Evolutionary conservation across 2,888 invertebrate genomes (phyloP).

Genomic region (Melanostoma scalare): DNA sequence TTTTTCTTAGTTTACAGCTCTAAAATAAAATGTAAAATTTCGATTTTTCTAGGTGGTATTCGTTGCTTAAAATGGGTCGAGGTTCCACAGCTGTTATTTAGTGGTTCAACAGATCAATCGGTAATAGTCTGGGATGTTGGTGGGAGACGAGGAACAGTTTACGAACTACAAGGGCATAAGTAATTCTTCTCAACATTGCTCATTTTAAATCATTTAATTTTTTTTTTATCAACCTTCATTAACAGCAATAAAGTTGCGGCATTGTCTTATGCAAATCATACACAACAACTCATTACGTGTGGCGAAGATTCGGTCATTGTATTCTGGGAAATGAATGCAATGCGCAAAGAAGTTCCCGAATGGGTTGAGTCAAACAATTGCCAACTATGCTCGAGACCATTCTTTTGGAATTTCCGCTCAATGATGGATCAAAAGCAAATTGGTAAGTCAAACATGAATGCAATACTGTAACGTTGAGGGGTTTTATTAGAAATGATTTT

Average conservation of each 20-base stretch:
- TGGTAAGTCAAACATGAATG: slow-evolving; percentile 78
- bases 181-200: slow-evolving; percentile 79
- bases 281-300: slow-evolving; percentile 92
- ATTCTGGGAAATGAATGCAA: slow-evolving; percentile 96
- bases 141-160: slow-evolving; percentile 97
- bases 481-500: background rate
- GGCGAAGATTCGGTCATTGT: slow-evolving; percentile 96
- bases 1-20: background rate
- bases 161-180: slow-evolving; percentile 97
- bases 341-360: slow-evolving; percentile 94
- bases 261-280: slow-evolving; percentile 90
- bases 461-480: too few relatives aligned
- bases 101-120: slow-evolving; percentile 97
- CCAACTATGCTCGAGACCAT: slow-evolving; percentile 96
- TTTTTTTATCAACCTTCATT: slow-evolving; percentile 8
- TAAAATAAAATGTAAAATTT: too few relatives aligned
- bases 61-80: slow-evolving; percentile 97
- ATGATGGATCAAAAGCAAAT: slow-evolving; percentile 99
- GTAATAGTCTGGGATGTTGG: slow-evolving; percentile 99
- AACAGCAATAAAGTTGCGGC: slow-evolving; percentile 94
- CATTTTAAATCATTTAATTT: slow-evolving; percentile 75
- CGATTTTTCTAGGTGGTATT: slow-evolving; percentile 81
- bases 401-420: slow-evolving; percentile 99
- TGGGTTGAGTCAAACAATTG: slow-evolving; percentile 98
- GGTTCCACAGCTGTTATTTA: slow-evolving; percentile 94